phyloP scores from a whole-genome alignment of 2,797 vertebrate species.

The Sibirionetta formosa region DNA sequence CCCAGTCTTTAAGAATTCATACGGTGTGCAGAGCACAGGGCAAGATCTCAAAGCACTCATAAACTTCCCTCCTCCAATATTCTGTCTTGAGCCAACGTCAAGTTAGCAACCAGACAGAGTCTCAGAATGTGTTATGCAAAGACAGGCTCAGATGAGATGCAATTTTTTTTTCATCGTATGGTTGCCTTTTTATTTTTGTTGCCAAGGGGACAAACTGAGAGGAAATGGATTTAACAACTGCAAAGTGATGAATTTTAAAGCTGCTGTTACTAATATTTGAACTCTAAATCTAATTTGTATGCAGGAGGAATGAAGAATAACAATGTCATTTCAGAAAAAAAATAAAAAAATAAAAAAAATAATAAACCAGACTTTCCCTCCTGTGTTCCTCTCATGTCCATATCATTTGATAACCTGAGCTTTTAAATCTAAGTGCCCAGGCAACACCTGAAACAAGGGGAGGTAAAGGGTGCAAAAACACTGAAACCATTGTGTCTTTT shows the following conservation, averaged over 20 bases:
- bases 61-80: neutral
- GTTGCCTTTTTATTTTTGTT: constrained; percentile 32
- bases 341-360: neutral
- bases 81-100: neutral
- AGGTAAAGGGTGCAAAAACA: neutral
- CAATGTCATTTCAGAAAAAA: neutral
- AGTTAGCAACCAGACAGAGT: neutral
- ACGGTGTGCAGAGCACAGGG: neutral
- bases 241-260: constrained; percentile 33
- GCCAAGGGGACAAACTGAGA: constrained; percentile 14
- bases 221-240: constrained; percentile 33
- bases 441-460: neutral
- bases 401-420: neutral
- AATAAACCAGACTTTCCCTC: neutral
- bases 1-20: neutral
- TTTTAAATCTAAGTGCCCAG: neutral
- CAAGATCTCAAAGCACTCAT: neutral
- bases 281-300: constrained; percentile 7
- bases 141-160: neutral
- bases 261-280: constrained; percentile 18
- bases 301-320: neutral
- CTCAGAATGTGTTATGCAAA: neutral
- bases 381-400: rapidly evolving
- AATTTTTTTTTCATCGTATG: neutral
- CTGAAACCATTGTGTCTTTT: neutral